Conservation (phyloP, 2,113 vertebrate genomes). For the Eudyptes chrysolophus region DNA sequence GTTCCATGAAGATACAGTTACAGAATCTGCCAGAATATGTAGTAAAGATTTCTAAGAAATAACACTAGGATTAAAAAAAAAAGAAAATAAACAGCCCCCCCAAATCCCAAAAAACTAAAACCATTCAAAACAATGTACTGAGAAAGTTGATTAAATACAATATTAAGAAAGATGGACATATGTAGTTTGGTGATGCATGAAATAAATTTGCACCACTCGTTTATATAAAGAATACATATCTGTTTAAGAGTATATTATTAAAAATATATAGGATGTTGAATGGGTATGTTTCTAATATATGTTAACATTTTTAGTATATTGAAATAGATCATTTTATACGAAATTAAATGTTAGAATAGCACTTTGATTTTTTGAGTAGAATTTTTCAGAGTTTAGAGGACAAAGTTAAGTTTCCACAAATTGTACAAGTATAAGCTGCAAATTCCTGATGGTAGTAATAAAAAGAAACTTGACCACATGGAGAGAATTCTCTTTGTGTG, state of each 20-base stretch:
- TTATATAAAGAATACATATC: not conserved
- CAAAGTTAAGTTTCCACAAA: not conserved
- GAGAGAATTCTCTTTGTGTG: not conserved
- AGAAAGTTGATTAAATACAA: not conserved
- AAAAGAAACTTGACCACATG: not conserved
- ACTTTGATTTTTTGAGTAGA: not conserved
- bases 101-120: not conserved
- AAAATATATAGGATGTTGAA: not conserved
- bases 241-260: not conserved
- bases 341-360: not conserved
- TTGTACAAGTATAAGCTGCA: not conserved
- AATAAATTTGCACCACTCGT: not conserved
- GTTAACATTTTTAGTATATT: not conserved
- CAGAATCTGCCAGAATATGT: not conserved
- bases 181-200: not conserved
- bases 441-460: not conserved
- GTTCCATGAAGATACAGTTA: not conserved
- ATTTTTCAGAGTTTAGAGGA: not conserved
- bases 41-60: not conserved
- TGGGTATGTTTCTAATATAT: not conserved
- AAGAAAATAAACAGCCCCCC: rapidly evolving
- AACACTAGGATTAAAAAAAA: not conserved
- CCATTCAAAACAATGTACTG: not conserved
- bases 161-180: not conserved
- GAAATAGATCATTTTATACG: not conserved